A percentile compares a stretch with the other conserved stretches of the same genome.
phyloP scores from a whole-genome alignment of 2,888 invertebrate genomes.

The Drosophila buzzatii region DNA sequence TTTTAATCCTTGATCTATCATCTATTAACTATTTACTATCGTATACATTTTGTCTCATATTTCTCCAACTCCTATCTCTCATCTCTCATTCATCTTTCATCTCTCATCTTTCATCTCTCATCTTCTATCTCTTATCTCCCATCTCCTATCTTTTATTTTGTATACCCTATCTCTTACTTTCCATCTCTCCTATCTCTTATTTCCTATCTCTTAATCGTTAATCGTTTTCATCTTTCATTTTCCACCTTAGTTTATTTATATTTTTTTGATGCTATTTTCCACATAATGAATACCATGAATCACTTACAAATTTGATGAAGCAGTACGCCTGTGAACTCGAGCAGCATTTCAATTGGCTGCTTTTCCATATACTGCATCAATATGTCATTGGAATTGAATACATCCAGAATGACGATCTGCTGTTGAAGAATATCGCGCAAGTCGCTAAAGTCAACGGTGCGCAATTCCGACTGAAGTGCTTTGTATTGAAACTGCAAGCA shows the following conservation, averaged over 20 bases:
- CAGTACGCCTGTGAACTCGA: slow-evolving; percentile 68
- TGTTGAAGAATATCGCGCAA: slow-evolving; percentile 69
- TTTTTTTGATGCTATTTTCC: too few relatives aligned
- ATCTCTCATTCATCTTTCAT: not conserved
- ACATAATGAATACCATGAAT: not conserved
- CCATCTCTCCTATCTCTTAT: not conserved
- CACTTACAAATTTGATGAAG: slow-evolving; percentile 69
- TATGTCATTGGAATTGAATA: slow-evolving; percentile 63
- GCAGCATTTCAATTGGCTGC: slow-evolving; percentile 79
- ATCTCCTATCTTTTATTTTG: too few relatives aligned
- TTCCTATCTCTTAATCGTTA: not conserved
- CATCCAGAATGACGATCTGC: slow-evolving; percentile 63
- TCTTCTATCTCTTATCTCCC: not conserved
- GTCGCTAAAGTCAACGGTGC: slow-evolving; percentile 57
- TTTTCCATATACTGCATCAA: slow-evolving; percentile 71
- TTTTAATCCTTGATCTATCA: not conserved
- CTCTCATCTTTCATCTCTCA: not conserved
- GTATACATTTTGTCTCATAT: too few relatives aligned
- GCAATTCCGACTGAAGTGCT: slow-evolving; percentile 48
- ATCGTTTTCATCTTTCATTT: too few relatives aligned
- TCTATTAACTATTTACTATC: not conserved
- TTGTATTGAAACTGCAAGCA: slow-evolving; percentile 75
- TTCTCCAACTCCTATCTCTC: not conserved
- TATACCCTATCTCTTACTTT: not conserved
- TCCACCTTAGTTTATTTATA: too few relatives aligned